phyloP scores from a whole-genome alignment of 2,113 vertebrate genomes.

The Cathartes aura region DNA sequence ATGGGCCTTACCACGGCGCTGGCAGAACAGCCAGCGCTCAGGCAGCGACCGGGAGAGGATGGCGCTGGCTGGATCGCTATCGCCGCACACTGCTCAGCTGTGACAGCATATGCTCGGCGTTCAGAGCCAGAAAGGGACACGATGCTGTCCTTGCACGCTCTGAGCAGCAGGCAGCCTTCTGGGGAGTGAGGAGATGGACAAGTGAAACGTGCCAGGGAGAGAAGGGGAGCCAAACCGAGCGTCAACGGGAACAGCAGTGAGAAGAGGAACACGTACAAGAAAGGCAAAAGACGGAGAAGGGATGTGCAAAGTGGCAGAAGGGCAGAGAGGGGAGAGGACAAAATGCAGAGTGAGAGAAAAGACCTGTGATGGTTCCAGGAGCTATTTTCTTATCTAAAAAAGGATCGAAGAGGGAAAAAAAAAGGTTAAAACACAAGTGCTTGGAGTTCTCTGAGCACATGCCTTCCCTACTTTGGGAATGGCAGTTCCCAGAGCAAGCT shows the following conservation, averaged over 20 bases:
- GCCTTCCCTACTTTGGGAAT: neutral
- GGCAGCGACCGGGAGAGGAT: fast-evolving
- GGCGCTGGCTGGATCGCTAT: neutral
- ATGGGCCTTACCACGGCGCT: neutral
- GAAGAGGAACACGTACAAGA: fast-evolving
- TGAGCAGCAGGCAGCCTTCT: neutral
- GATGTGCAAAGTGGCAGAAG: neutral
- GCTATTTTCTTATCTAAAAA: neutral
- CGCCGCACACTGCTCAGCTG: neutral
- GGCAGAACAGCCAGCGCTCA: neutral
- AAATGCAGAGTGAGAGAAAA: neutral
- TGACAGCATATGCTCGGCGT: neutral
- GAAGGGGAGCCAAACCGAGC: neutral
- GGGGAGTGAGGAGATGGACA: neutral
- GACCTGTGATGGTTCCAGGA: neutral
- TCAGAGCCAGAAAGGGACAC: neutral
- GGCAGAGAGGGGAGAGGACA: neutral
- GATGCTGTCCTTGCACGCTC: neutral
- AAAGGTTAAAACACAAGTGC: neutral
- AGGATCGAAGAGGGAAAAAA: neutral
- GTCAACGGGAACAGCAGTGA: fast-evolving
- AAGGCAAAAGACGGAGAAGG: neutral
- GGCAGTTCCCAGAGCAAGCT: neutral
- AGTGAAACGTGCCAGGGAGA: neutral
- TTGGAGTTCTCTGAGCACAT: neutral